phyloP scores from a whole-genome alignment of 2,888 invertebrate species.

The Poecilus cupreus region DNA sequence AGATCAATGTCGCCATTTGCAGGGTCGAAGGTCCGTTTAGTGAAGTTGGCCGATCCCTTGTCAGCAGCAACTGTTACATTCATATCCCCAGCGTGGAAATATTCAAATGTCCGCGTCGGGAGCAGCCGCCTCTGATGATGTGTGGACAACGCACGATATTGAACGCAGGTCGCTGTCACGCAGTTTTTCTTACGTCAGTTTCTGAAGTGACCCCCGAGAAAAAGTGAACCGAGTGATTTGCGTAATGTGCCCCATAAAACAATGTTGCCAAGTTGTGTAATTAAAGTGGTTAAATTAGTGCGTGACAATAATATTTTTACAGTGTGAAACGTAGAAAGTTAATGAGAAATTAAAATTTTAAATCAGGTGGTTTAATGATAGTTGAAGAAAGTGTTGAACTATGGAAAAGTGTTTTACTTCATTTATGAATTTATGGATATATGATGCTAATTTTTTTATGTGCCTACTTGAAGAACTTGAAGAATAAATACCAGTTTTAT shows the following conservation, averaged over 20 bases:
- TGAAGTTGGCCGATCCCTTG: slow-evolving; percentile 5
- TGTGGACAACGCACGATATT: slow-evolving; percentile 10
- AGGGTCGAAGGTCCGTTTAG: not conserved
- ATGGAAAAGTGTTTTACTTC: too few relatives aligned
- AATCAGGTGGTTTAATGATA: too few relatives aligned
- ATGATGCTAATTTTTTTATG: too few relatives aligned
- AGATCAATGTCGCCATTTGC: slow-evolving; percentile 17
- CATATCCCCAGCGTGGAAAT: slow-evolving; percentile 32
- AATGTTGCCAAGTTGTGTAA: not conserved
- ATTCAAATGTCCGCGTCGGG: not conserved
- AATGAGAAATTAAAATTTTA: too few relatives aligned
- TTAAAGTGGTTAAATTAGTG: not conserved
- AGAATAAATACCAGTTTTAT: too few relatives aligned
- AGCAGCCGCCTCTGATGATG: slow-evolving; percentile 16
- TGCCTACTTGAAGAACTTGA: too few relatives aligned
- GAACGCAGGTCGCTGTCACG: not conserved
- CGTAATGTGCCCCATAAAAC: too few relatives aligned
- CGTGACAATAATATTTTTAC: too few relatives aligned
- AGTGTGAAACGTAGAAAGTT: too few relatives aligned
- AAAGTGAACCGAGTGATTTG: not conserved
- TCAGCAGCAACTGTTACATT: slow-evolving; percentile 46
- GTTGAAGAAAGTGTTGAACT: too few relatives aligned
- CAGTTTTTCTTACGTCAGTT: not conserved
- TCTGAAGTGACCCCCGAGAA: not conserved
- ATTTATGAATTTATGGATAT: too few relatives aligned